Evolutionary conservation across 2,797 vertebrate species (phyloP), one percentile per base, ranked within the genome.

Genomic region (Coregonus sp.): DNA sequence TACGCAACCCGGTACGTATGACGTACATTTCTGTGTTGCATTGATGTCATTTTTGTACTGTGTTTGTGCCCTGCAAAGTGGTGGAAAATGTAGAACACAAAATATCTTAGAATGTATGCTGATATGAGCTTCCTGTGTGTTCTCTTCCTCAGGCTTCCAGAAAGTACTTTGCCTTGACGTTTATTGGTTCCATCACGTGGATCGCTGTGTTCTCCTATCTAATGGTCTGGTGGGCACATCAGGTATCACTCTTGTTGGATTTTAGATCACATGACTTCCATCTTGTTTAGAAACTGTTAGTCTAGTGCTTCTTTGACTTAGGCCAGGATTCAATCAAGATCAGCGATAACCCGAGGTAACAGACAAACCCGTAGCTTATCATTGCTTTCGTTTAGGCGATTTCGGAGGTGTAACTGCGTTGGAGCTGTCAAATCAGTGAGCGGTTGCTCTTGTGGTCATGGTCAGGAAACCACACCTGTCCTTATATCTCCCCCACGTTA

Each of bases 181-280:
- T 99, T 75, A 80, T 98, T 7, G 97, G 96, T 81, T 94, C 96
- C 79, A 98, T 99, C 87, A 14, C 96, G 82, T 99, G 97, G 97
- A 99, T 99, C 77, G 97, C 94, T 59, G 87, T 87, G 0, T 98
- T 98, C 89, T 98, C 97, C 66, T 99, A 98, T 84, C 82, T 99
- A 87, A 98, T 99, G 97, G 97, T 98, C 86, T 99, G 97, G 97
- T 97, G 97, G 97, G 97, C 97, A 89, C 97, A 99, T 89, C 97
- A 99, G 97, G 97, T 99, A 78, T 91, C 93, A 74, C 47, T 54
- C 15, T 35, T 6, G 2, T 63, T 3, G 5, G n/a, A 33, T 4
- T 33, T 14, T 20, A 59, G 5, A 18, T 59, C 56, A 59, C 56
- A n/a, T 2, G 5, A 59, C 18, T n/a, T 1, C 56, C 18, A 47